Evolutionary conservation across 1,140 invertebrate species (phyloP).

Genomic region (Dendroctonus valens): DNA sequence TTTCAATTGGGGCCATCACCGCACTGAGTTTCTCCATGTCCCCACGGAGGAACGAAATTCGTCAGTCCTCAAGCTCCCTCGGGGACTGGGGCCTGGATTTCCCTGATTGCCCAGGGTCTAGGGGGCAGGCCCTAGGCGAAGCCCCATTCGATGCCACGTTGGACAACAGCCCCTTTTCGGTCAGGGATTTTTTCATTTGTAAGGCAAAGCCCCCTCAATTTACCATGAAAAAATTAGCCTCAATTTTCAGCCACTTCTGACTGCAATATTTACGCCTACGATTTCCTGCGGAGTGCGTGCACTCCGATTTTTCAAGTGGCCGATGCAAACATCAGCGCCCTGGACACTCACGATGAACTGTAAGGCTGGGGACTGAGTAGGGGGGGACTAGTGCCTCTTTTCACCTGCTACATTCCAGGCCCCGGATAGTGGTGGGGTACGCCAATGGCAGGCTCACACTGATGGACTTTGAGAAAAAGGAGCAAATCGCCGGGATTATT

Average conservation of each 20-base stretch:
- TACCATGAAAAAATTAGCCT: neutral
- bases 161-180: conserved; percentile 49
- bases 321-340: conserved; percentile 38
- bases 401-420: conserved; percentile 21
- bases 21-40: conserved; percentile 55
- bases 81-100: conserved; percentile 9
- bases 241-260: conserved; percentile 38
- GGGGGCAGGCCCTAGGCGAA: conserved; percentile 31
- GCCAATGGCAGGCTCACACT: conserved; percentile 51
- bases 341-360: conserved; percentile 41
- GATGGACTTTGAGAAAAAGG: conserved; percentile 51
- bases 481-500: conserved; percentile 8
- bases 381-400: neutral
- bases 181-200: conserved; percentile 56
- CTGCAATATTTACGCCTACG: conserved; percentile 38
- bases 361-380: too few species aligned
- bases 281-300: conserved; percentile 36
- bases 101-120: conserved; percentile 30
- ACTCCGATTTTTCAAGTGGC: conserved; percentile 37
- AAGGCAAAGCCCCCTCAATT: conserved; percentile 9
- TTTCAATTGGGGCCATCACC: conserved; percentile 51
- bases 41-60: conserved; percentile 28
- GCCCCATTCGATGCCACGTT: conserved; percentile 53
- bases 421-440: conserved; percentile 49
- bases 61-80: neutral